Evolutionary conservation across 2,113 vertebrate genomes (phyloP), one percentile per base, ranked within the genome.

Genomic region (Thryonomys swinderianus): DNA sequence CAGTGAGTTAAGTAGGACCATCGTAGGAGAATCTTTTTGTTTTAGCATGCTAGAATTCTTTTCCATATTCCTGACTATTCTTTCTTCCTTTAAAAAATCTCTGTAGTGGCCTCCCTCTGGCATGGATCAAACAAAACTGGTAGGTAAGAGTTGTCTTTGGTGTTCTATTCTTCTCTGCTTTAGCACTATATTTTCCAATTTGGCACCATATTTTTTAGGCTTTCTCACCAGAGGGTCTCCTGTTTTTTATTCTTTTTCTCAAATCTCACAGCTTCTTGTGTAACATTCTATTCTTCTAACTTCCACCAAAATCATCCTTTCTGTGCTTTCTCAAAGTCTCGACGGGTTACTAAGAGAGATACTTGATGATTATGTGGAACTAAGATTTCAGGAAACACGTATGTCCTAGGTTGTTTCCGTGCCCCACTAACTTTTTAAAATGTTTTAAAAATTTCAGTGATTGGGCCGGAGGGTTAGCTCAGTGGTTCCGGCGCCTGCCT

Each of bases 361-460:
- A 6, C 16, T 16, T 95, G 42, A 90, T 45, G 17, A 95, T 48
- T 57, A 48, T 4, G 42, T 76, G 48, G 25, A 62, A 51, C 32
- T 78, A 88, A 80, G 64, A 59, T 97, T 90, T 74, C 48, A 93
- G 69, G 83, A 37, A 17, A 85, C 59, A 93, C 1, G 59, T 93
- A 87, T 34, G 7, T 21, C 23, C 55, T 34, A 32, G 10, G 67
- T 12, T 85, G 21, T 67, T 83, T 73, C 23, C 32, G 88, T 48
- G 40, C 4, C 40, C 40, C 27, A 5, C 14, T 30, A 48, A 76
- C 27, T 30, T n/a, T n/a, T n/a, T n/a, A n/a, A n/a, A n/a, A n/a
- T n/a, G n/a, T n/a, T n/a, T n/a, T n/a, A n/a, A n/a, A n/a, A n/a
- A n/a, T n/a, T n/a, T n/a, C n/a, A n/a, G n/a, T n/a, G n/a, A n/a